Base-by-base conservation (phyloP, 2,888 invertebrate species). In the Abrostola tripartita region DNA sequence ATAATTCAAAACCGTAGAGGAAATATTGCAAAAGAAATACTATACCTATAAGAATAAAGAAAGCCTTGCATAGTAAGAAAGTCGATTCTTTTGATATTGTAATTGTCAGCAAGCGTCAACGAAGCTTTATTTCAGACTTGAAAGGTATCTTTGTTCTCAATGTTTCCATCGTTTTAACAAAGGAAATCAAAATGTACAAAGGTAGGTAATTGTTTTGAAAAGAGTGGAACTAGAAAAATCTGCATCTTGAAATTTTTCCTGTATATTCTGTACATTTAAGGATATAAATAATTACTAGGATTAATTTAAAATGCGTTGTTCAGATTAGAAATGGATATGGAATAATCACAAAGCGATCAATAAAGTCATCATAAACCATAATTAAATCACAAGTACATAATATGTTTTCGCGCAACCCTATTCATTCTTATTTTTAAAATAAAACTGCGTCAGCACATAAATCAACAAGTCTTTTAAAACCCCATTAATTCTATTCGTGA, bases 91-190 rank as follows among this genome's bases (percentile, higher is more conserved):
- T 84, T 84, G 78, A 84, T 81, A 82, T 84, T 84, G 79, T 84
- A 82, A 85, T 82, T 83, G 84, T 79, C 79, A 77, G 81, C 77
- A 80, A 83, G 82, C 82, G 81, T 82, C 81, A 84, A 75, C 67
- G 75, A 77, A 76, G 79, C 77, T 74, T 82, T 83, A 64, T 61
- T 82, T 78, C 75, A 84, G 85, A 82, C 77, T 84, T 79, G 69
- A 84, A 85, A 78, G 71, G 67, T 71, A 81, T 82, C 83, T 85
- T 87, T 88, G 84, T 86, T 85, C 83, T 82, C 72, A 65, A 76
- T 73, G 76, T 83, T 87, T 85, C 76, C 81, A 82, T 84, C 70
- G 74, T 71, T 73, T 71, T 68, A 61, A 76, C 81, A 74, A 76
- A 79, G 68, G 72, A 65, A 67, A 55, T 60, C 51, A 44, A 42